Evolutionary conservation across 2,888 invertebrate species (phyloP).

Genomic region (Morinoia aosen): DNA sequence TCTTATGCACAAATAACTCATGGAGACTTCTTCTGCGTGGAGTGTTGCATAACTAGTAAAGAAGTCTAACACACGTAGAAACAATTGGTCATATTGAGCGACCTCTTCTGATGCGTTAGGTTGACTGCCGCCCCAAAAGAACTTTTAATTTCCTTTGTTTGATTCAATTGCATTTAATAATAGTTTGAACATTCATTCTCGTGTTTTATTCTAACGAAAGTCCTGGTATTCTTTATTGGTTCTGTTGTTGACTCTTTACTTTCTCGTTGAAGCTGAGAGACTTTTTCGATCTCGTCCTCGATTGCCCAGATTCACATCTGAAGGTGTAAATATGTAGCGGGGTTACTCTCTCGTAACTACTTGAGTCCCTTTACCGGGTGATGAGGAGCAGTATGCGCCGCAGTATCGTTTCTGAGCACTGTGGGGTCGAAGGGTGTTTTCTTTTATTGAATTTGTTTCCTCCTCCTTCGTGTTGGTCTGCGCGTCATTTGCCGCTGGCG

Average conservation of each 20-base stretch:
- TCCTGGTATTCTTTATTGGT: neutral
- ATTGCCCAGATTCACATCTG: neutral
- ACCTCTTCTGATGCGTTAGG: neutral
- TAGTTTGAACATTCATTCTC: neutral
- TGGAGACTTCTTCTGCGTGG: neutral
- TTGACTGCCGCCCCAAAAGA: neutral
- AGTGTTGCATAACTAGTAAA: neutral
- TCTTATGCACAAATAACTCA: neutral
- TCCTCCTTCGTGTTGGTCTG: constrained; percentile 45
- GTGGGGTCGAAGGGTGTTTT: neutral
- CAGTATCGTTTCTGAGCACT: neutral
- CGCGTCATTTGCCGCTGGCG: constrained; percentile 29
- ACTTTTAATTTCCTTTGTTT: neutral
- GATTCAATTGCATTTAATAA: neutral
- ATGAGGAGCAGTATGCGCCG: constrained; percentile 13
- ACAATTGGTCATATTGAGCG: neutral
- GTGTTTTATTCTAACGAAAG: neutral
- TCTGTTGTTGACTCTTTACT: neutral
- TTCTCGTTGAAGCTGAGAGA: neutral
- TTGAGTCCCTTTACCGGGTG: constrained; percentile 25
- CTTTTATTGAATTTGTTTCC: constrained; percentile 44
- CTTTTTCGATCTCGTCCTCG: neutral
- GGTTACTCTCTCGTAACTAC: neutral
- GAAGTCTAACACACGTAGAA: neutral
- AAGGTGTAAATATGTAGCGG: neutral